Conservation (phyloP, 2,113 vertebrate species). For the Chamaea fasciata region DNA sequence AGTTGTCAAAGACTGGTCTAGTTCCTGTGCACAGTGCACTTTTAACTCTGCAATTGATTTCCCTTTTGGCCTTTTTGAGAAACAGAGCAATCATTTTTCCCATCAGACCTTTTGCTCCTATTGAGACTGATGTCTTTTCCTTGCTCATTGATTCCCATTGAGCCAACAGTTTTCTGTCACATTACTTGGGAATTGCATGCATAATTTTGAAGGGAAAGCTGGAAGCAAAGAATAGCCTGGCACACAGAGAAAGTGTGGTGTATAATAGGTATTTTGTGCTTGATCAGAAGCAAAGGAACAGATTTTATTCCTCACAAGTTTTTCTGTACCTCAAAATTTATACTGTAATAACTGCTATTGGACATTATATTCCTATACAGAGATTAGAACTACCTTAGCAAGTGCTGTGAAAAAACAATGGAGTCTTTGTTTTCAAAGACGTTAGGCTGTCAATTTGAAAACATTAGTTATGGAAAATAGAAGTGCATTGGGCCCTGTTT, state of each 20-base stretch:
- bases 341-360: neutral
- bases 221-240: neutral
- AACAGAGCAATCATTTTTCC: neutral
- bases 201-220: neutral
- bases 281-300: neutral
- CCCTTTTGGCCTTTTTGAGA: neutral
- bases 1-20: neutral
- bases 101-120: neutral
- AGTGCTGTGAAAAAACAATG: neutral
- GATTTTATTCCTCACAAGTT: neutral
- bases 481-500: neutral
- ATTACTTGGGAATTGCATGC: neutral
- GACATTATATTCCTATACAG: neutral
- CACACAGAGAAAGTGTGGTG: neutral
- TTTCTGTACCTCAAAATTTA: neutral
- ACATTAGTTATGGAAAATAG: neutral
- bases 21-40: neutral
- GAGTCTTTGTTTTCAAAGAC: neutral
- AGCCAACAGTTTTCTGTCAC: neutral
- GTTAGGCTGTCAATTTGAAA: neutral
- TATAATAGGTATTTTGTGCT: neutral
- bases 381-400: neutral
- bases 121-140: neutral
- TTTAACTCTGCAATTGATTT: neutral
- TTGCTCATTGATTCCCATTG: neutral